phyloP scores from a whole-genome alignment of 2,888 invertebrate species.

The Anagyrus pseudococci region DNA sequence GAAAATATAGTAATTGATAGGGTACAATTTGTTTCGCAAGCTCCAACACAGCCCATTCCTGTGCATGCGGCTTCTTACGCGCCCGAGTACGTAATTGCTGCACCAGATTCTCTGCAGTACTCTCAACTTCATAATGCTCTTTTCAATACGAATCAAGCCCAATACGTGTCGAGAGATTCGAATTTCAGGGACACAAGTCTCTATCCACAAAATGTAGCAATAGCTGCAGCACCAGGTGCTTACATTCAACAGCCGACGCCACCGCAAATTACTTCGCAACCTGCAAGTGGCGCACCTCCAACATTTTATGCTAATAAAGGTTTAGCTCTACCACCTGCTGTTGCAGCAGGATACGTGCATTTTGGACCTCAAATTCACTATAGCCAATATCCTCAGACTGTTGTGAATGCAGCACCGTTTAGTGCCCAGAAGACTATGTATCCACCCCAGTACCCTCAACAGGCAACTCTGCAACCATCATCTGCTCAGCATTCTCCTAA shows the following conservation, averaged over 20 bases:
- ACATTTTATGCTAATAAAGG: constrained; percentile 47
- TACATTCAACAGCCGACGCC: constrained; percentile 55
- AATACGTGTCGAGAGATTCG: constrained; percentile 56
- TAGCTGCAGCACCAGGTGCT: constrained; percentile 49
- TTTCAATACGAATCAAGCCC: constrained; percentile 52
- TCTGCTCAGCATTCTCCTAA: constrained; percentile 55
- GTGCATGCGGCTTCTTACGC: constrained; percentile 43
- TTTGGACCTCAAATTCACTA: constrained; percentile 49
- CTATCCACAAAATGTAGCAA: constrained; percentile 48
- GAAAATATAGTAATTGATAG: constrained; percentile 49
- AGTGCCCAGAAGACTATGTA: constrained; percentile 52
- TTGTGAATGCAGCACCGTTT: constrained; percentile 55
- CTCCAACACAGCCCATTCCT: constrained; percentile 55
- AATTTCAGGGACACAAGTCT: constrained; percentile 50
- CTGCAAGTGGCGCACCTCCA: constrained; percentile 54
- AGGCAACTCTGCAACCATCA: constrained; percentile 33
- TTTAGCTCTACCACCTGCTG: constrained; percentile 47
- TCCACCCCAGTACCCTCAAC: constrained; percentile 37
- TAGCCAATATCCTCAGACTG: constrained; percentile 55
- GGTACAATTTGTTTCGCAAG: constrained; percentile 53
- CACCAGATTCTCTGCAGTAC: constrained; percentile 50
- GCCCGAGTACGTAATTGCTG: constrained; percentile 49
- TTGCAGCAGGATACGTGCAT: constrained; percentile 47
- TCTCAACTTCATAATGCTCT: constrained; percentile 54
- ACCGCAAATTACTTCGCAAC: constrained; percentile 51